Conservation (phyloP, 1,140 invertebrate species). For the Tigriopus japonicus region DNA sequence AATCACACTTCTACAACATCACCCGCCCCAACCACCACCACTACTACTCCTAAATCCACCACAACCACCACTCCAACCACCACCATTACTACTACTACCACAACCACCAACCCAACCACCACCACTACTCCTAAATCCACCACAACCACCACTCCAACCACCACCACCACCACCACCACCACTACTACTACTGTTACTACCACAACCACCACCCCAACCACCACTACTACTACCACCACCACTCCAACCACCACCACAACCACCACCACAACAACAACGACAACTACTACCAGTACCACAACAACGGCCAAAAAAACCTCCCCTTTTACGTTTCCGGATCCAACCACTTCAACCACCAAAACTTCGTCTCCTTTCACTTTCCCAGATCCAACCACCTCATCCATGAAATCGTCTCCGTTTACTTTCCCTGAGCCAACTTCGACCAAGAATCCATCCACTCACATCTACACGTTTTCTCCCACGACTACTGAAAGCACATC, state of each 20-base stretch:
- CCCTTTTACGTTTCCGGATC: background rate
- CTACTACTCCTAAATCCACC: background rate
- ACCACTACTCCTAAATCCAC: background rate
- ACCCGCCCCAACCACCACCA: too few relatives aligned
- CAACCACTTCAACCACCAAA: background rate
- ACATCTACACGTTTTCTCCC: background rate
- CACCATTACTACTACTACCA: background rate
- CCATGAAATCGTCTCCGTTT: background rate
- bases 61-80: background rate
- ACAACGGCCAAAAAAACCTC: background rate
- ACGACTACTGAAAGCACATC: background rate
- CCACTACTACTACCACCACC: background rate
- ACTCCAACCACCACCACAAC: background rate
- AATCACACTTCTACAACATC: background rate
- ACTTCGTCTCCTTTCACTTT: background rate
- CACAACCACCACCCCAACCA: background rate
- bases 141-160: background rate
- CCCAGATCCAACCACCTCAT: background rate
- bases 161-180: background rate
- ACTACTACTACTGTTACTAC: background rate
- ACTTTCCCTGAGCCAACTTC: background rate
- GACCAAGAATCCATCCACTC: background rate
- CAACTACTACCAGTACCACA: background rate
- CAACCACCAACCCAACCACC: too few relatives aligned
- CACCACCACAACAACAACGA: background rate